Evolutionary conservation across 2,888 invertebrate species (phyloP), one percentile per base, ranked within the genome.

Genomic region (Catocala fraxini): DNA sequence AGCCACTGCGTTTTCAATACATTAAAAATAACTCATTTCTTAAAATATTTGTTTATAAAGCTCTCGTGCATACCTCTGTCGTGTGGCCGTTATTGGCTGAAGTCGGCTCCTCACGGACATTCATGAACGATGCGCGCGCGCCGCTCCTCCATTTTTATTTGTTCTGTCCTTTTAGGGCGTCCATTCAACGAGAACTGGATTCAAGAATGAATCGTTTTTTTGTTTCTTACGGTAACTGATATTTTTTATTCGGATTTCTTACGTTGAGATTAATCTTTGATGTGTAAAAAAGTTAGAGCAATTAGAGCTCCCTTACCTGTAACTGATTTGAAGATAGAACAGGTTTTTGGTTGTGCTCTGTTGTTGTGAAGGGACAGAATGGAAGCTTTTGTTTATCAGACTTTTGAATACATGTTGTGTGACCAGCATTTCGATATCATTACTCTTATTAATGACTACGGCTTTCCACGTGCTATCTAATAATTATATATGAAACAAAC

Each of bases 151-250:
- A 49, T 73, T 75, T 75, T 74, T 73, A 67, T 71, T 69, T 71
- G 54, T 58, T 49, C 60, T 62, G 56, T 70, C 73, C 73, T 79
- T 78, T 66, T 75, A 71, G 70, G 72, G 73, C 71, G 54, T 54
- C 63, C 79, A 76, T 80, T 81, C 77, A 77, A 76, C 68, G 68
- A 65, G 68, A 79, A 79, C 82, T 70, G 80, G 82, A 79, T 75
- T 72, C 63, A 67, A 73, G 65, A 67, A 69, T 70, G 70, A 69
- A 69, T 66, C 25, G 9, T 54, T 61, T 66, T 70, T 70, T 69
- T 70, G 58, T 56, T 68, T 66, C 51, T 58, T 68, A 63, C 69
- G 65, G 63, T 71, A 75, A 71, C 69, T 51, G 65, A 63, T 68
- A 47, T 71, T 70, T 63, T 69, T 73, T 70, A 56, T 59, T 51